phyloP scores from a whole-genome alignment of 2,888 invertebrate genomes.

The Tenthredo notha region DNA sequence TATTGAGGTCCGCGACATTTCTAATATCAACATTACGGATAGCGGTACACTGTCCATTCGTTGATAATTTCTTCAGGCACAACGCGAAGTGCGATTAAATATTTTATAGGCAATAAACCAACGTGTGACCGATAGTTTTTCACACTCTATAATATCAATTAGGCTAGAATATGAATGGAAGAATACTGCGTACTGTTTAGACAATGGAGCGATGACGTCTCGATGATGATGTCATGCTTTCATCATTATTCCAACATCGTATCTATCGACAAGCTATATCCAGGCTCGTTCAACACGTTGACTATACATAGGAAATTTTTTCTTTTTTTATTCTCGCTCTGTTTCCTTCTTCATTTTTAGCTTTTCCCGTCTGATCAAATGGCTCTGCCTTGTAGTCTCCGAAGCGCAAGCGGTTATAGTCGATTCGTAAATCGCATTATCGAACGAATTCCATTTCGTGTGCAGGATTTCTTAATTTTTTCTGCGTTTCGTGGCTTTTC shows the following conservation, averaged over 20 bases:
- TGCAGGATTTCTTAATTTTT: background rate
- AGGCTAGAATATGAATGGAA: constrained; percentile 34
- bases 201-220: constrained; percentile 45
- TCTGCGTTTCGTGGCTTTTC: background rate
- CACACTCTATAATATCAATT: constrained; percentile 42
- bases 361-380: background rate
- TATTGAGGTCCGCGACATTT: background rate
- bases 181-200: constrained; percentile 21
- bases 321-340: background rate
- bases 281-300: background rate
- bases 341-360: background rate
- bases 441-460: background rate
- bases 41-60: background rate
- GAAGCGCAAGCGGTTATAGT: background rate
- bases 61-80: background rate
- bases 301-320: background rate
- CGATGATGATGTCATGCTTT: constrained; percentile 42
- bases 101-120: constrained; percentile 21
- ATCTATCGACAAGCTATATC: constrained; percentile 4
- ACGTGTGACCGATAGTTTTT: constrained; percentile 35
- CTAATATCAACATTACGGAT: background rate
- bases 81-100: constrained; percentile 8
- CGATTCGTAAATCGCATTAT: background rate
- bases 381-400: background rate
- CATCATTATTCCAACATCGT: constrained; percentile 39